phyloP scores from a whole-genome alignment of 2,113 vertebrate species.

The Butorides virescens region DNA sequence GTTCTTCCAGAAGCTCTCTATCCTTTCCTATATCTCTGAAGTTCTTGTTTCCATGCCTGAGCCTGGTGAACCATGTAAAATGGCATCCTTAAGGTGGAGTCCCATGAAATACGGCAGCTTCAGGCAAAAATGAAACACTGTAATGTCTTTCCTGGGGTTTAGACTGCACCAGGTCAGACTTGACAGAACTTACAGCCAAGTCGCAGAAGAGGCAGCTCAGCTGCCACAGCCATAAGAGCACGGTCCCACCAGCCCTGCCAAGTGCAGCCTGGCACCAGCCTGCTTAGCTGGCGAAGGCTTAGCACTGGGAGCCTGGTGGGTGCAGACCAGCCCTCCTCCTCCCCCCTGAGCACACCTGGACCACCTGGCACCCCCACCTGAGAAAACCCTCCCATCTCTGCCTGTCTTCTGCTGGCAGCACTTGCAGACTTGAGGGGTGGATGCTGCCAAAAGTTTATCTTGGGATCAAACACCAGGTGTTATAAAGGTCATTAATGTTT shows the following conservation, averaged over 20 bases:
- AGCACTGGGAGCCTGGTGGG: background rate
- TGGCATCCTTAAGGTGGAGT: background rate
- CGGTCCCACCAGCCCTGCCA: background rate
- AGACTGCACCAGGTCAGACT: background rate
- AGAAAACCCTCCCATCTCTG: background rate
- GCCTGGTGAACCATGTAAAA: background rate
- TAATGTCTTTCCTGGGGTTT: background rate
- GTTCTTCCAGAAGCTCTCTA: background rate
- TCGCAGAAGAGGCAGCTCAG: rapidly evolving
- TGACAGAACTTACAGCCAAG: background rate
- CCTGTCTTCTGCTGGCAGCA: background rate
- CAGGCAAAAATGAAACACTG: background rate
- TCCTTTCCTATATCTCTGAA: background rate
- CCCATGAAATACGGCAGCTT: background rate
- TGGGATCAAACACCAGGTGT: constrained; percentile 37
- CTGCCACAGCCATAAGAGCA: background rate
- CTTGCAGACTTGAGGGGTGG: background rate
- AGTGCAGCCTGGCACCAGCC: background rate
- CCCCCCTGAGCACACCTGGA: background rate
- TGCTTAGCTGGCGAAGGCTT: background rate
- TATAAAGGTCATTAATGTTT: constrained; percentile 60
- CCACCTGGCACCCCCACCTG: background rate
- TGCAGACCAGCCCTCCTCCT: background rate
- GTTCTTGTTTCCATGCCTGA: background rate
- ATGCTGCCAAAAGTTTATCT: constrained; percentile 23